Percentiles rank a stretch among this genome's conserved stretches.
These are phyloP conservation scores for Spilosoma lubricipeda DNA, from an alignment of 2,888 invertebrate species.

Conservation along the genomic window DNA sequence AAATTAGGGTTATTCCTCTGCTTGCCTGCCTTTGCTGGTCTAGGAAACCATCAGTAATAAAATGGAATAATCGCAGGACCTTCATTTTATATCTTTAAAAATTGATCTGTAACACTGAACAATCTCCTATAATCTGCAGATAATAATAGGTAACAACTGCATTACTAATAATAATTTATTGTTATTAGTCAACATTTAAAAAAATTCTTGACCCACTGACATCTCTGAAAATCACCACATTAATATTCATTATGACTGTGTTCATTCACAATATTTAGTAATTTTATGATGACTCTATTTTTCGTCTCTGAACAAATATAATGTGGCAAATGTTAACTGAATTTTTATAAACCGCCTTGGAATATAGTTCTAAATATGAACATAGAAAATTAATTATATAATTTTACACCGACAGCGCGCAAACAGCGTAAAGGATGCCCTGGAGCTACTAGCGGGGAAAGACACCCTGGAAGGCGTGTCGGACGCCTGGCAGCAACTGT, in stretches of 20 bases:
- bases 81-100: no score
- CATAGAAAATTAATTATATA: not conserved
- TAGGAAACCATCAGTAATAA: no score
- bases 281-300: constrained; percentile 64
- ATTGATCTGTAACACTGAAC: no score
- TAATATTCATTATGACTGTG: not conserved
- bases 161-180: no score
- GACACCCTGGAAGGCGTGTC: constrained; percentile 95
- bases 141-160: no score
- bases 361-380: not conserved
- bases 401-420: constrained; percentile 88
- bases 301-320: constrained; percentile 61
- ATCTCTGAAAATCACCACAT: no score
- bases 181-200: no score
- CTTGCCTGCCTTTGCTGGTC: no score
- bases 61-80: no score
- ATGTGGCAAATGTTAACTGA: not conserved
- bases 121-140: no score
- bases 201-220: no score
- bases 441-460: constrained; percentile 94
- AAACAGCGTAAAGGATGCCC: constrained; percentile 93
- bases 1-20: no score
- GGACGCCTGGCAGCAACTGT: constrained; percentile 96
- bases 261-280: not conserved
- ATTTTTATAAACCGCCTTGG: not conserved